phyloP scores from a whole-genome alignment of 2,888 invertebrate species.

The Cosmorhoe ocellata region DNA sequence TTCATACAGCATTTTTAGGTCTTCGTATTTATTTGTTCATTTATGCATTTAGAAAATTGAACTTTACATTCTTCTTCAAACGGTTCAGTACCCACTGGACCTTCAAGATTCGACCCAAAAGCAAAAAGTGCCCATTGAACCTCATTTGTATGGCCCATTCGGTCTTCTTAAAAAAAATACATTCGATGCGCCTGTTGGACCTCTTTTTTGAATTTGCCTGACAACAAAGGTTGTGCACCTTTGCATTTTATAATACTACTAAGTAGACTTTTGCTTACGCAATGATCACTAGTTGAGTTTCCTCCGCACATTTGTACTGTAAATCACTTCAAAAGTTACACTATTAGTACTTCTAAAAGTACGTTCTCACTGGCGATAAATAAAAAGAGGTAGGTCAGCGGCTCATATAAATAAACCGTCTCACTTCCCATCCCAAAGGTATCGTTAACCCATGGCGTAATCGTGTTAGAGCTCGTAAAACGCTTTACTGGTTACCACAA shows the following conservation, averaged over 20 bases:
- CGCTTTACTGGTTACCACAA: slow-evolving; percentile 64
- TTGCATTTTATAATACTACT: too few relatives aligned
- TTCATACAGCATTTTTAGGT: slow-evolving; percentile 39
- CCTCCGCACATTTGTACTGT: not conserved
- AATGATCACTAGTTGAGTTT: not conserved
- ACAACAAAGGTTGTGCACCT: too few relatives aligned
- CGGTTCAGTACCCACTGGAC: too few relatives aligned
- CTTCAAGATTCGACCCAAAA: too few relatives aligned
- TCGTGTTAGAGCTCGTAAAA: slow-evolving; percentile 63
- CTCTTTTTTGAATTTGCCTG: too few relatives aligned
- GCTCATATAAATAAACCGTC: slow-evolving; percentile 48
- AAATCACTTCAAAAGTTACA: slow-evolving; percentile 8
- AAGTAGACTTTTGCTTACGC: too few relatives aligned
- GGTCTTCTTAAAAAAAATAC: too few relatives aligned
- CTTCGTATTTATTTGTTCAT: slow-evolving; percentile 5
- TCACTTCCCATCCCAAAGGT: slow-evolving; percentile 58
- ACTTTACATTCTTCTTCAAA: too few relatives aligned
- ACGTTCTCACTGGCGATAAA: slow-evolving; percentile 5
- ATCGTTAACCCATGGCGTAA: slow-evolving; percentile 63
- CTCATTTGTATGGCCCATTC: too few relatives aligned
- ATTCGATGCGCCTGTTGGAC: too few relatives aligned
- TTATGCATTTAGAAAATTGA: too few relatives aligned
- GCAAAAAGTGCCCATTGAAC: too few relatives aligned
- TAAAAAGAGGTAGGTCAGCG: slow-evolving; percentile 42
- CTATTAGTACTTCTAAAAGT: slow-evolving; percentile 4